A percentile compares a stretch with the other conserved stretches of the same genome.
These are phyloP conservation scores for Calidris pugnax DNA, from an alignment of 2,113 vertebrate genomes.

Conservation along the genomic window DNA sequence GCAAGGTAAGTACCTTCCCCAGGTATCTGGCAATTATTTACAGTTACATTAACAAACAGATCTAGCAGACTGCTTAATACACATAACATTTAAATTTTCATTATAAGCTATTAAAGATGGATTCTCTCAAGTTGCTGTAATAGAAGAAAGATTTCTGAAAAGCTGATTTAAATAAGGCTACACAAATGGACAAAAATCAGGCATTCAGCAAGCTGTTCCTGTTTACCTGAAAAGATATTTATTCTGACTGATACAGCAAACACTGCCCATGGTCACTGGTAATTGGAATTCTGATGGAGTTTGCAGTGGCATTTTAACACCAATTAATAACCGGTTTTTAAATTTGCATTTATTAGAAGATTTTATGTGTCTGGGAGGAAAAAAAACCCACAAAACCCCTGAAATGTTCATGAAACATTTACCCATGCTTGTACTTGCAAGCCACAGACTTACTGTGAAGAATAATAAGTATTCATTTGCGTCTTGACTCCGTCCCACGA, in stretches of 20 bases:
- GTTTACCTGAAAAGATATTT: not conserved
- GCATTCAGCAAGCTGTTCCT: not conserved
- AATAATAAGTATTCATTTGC: slow-evolving; percentile 9
- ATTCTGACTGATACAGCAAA: not conserved
- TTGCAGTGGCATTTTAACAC: not conserved
- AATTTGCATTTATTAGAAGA: not conserved
- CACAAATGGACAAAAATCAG: not conserved
- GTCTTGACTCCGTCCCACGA: slow-evolving; percentile 34
- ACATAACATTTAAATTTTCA: not conserved
- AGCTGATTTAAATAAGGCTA: not conserved
- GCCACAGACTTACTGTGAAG: not conserved
- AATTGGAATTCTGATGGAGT: not conserved
- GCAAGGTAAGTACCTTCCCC: not conserved
- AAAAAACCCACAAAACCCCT: not conserved
- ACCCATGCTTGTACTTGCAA: not conserved
- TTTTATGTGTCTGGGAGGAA: not conserved
- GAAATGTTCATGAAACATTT: slow-evolving; percentile 24
- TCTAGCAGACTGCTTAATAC: not conserved
- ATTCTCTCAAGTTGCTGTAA: not conserved
- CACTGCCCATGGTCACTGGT: not conserved
- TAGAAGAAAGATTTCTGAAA: not conserved
- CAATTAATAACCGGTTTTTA: not conserved
- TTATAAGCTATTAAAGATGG: not conserved
- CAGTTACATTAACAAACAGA: not conserved
- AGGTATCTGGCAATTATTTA: not conserved